Evolutionary conservation across 2,113 vertebrate species (phyloP).

Genomic region (Patagioenas fasciata): DNA sequence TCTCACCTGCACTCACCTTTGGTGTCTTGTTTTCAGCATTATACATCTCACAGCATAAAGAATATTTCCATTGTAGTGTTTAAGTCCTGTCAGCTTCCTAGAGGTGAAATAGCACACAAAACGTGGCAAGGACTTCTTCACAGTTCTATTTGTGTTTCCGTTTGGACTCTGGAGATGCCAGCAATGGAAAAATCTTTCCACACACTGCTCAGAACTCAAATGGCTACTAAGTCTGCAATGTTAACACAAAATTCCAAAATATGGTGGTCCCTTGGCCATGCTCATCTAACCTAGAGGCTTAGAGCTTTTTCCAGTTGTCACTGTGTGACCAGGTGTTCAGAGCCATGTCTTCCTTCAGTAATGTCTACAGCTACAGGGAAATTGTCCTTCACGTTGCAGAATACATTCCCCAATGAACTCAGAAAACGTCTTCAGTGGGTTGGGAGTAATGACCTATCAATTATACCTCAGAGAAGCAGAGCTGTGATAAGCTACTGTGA

Average conservation of each 20-base stretch:
- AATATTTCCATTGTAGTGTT: neutral
- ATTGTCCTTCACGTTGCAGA: neutral
- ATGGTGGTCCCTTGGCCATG: neutral
- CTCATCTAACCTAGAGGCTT: neutral
- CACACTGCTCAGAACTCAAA: fast-evolving
- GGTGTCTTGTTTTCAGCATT: neutral
- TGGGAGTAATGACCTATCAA: neutral
- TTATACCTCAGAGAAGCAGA: neutral
- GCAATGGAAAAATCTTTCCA: neutral
- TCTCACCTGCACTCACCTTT: neutral
- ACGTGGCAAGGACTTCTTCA: neutral
- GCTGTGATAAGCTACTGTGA: neutral
- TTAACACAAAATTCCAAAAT: neutral
- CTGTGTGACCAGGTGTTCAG: neutral
- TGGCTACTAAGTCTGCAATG: neutral
- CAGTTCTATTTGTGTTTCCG: neutral
- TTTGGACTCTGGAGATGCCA: neutral
- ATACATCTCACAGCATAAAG: neutral
- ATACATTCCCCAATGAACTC: neutral
- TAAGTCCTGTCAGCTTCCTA: neutral
- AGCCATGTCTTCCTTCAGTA: neutral
- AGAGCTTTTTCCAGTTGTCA: neutral
- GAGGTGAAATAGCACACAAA: neutral
- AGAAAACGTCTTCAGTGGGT: neutral
- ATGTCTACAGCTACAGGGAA: neutral